Conservation (phyloP, 1,140 invertebrate genomes). For the Chionoecetes opilio region DNA sequence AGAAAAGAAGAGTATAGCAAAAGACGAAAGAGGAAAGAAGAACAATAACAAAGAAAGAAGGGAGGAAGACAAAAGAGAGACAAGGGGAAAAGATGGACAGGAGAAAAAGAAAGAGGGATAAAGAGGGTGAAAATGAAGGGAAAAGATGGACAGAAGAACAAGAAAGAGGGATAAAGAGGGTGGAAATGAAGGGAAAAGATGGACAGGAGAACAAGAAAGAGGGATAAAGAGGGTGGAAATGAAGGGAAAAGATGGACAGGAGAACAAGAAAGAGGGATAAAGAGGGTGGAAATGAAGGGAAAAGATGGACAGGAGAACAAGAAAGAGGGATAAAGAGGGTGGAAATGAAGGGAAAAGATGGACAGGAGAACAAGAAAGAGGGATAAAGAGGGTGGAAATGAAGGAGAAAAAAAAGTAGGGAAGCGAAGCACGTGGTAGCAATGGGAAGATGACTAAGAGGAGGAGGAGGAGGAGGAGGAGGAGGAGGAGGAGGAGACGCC, state of each 20-base stretch:
- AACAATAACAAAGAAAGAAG: not conserved
- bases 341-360: not conserved
- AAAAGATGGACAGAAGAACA: not conserved
- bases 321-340: not conserved
- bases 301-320: too few relatives aligned
- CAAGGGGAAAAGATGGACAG: not conserved
- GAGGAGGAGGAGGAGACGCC: constrained; percentile 17
- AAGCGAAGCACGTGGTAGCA: not conserved
- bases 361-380: not conserved
- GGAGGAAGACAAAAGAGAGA: not conserved
- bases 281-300: too few relatives aligned
- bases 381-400: too few relatives aligned
- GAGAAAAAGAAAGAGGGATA: not conserved
- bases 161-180: not conserved
- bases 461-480: not conserved
- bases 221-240: too few relatives aligned
- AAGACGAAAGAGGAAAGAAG: not conserved
- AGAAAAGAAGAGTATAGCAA: not conserved
- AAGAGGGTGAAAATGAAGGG: not conserved
- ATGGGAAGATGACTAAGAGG: not conserved
- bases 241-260: not conserved
- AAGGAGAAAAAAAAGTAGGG: not conserved
- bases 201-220: not conserved
- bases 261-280: not conserved
- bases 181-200: not conserved